These are phyloP conservation scores for Apamea crenata DNA, from an alignment of 2,888 invertebrate species.

Conservation along the genomic window DNA sequence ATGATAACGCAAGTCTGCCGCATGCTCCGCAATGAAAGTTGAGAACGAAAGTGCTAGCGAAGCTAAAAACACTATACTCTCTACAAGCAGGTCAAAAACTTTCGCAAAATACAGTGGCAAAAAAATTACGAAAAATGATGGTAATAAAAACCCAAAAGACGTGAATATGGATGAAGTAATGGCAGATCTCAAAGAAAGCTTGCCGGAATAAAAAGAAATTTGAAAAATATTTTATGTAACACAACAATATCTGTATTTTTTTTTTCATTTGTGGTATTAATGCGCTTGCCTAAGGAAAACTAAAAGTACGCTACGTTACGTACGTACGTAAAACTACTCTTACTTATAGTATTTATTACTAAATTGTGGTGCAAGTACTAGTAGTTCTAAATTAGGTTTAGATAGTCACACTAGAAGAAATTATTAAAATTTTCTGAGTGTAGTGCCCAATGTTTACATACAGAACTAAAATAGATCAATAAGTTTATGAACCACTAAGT, in stretches of 20 bases:
- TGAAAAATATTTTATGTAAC: background rate
- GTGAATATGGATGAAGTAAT: constrained; percentile 82
- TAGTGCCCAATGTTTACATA: background rate
- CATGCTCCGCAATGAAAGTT: constrained; percentile 70
- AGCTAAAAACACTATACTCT: constrained; percentile 72
- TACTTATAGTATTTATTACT: background rate
- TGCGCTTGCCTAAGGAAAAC: background rate
- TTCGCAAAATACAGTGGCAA: constrained; percentile 80
- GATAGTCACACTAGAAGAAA: background rate
- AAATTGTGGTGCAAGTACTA: background rate
- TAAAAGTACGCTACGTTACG: background rate
- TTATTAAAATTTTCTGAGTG: too few relatives aligned
- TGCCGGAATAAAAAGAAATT: constrained; percentile 78
- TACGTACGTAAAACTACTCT: too few relatives aligned
- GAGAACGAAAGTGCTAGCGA: constrained; percentile 62
- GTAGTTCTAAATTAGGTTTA: background rate
- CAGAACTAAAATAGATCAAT: background rate
- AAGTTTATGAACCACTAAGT: background rate
- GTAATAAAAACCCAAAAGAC: constrained; percentile 60
- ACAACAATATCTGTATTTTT: background rate
- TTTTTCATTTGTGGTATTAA: background rate
- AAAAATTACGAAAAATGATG: constrained; percentile 77
- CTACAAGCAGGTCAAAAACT: constrained; percentile 81
- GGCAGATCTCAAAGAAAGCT: constrained; percentile 85
- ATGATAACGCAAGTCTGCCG: constrained; percentile 47